Base-by-base conservation (phyloP, 1,140 invertebrate genomes). In the Phymorhynchus buccinoides region DNA sequence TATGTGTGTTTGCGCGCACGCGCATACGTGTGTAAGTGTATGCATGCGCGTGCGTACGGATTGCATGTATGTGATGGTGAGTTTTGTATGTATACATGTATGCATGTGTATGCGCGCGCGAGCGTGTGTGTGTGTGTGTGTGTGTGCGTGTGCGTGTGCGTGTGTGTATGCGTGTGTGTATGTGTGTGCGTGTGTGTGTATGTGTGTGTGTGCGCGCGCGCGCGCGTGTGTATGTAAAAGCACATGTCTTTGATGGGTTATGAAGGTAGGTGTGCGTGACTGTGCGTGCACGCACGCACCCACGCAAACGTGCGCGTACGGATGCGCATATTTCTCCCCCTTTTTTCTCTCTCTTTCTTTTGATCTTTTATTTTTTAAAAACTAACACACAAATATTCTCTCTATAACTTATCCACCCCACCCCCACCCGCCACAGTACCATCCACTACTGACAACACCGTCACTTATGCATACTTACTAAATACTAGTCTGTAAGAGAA, bases 41-140 rank as follows among this genome's bases (percentile, higher is more conserved):
- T 66, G 62, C n/a, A 27, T 66, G 62, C n/a, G 62, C n/a, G 62
- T 66, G 62, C n/a, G 62, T 66, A 27, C n/a, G 62, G 9, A 27
- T 12, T 66, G 16, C n/a, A 30, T 66, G 62, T 66, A n/a, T 66
- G 62, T 66, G 62, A 27, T 16, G 18, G 62, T 66, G 62, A 27
- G 62, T 66, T 22, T 14, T 22, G 18, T 22, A 7, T 66, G 62
- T 66, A n/a, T 66, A n/a, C n/a, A n/a, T 30, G 62, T 66, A n/a
- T 66, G 62, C n/a, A n/a, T 66, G 62, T 66, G 62, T 66, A n/a
- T 66, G 62, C n/a, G 62, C n/a, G 62, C n/a, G 62, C n/a, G 62
- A 22, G 62, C n/a, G 62, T 30, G 62, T 66, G 62, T n/a, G n/a
- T 66, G 62, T 30, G 62, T 66, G 62, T 30, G 62, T 66, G 62